Evolutionary conservation across 1,140 invertebrate species (phyloP).

Genomic region (Hydropsyche tenuis): DNA sequence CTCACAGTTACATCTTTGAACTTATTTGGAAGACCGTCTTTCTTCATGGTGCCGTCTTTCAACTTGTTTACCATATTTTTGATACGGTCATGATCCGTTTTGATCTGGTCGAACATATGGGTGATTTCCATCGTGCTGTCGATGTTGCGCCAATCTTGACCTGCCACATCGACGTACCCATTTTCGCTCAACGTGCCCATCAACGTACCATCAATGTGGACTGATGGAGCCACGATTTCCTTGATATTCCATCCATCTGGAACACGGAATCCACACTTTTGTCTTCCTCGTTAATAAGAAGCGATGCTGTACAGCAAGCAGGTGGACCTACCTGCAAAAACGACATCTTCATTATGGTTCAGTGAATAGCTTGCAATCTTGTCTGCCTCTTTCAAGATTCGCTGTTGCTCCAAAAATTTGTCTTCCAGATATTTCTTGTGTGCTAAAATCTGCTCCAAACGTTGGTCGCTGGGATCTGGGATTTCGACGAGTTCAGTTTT

Average conservation of each 20-base stretch:
- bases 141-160: slow-evolving; percentile 38
- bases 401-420: slow-evolving; percentile 38
- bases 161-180: slow-evolving; percentile 33
- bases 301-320: background rate
- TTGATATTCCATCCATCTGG: slow-evolving; percentile 48
- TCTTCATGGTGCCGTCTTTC: slow-evolving; percentile 37
- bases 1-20: slow-evolving; percentile 35
- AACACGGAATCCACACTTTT: slow-evolving; percentile 22
- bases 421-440: slow-evolving; percentile 34
- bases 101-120: slow-evolving; percentile 35
- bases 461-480: slow-evolving; percentile 33
- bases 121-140: slow-evolving; percentile 39
- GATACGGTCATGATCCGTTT: slow-evolving; percentile 40
- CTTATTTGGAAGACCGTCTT: slow-evolving; percentile 32
- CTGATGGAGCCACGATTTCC: slow-evolving; percentile 42
- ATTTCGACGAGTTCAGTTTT: slow-evolving; percentile 42
- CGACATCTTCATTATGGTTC: slow-evolving; percentile 34
- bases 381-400: slow-evolving; percentile 35
- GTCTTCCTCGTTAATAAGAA: background rate
- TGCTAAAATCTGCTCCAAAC: slow-evolving; percentile 38
- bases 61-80: slow-evolving; percentile 39
- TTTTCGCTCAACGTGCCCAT: slow-evolving; percentile 35
- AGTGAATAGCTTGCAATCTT: slow-evolving; percentile 22
- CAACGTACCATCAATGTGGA: slow-evolving; percentile 40
- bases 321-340: slow-evolving; percentile 43